Conservation (phyloP, 1,140 invertebrate species). For the Fopius arisanus region DNA sequence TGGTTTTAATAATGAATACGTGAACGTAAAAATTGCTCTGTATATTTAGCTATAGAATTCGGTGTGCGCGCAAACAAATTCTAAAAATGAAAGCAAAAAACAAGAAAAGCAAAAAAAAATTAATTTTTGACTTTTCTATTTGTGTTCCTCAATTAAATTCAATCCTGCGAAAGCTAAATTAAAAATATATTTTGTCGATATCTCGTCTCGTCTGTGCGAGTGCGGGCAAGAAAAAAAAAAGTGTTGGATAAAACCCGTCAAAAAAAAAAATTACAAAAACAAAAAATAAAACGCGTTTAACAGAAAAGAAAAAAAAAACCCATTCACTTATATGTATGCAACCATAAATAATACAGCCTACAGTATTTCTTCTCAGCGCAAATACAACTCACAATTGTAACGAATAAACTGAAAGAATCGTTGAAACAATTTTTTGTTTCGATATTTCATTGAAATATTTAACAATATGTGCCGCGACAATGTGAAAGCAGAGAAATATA, state of each 20-base stretch:
- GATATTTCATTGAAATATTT: too few relatives aligned
- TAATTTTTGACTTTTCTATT: constrained; percentile 14
- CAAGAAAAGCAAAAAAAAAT: neutral
- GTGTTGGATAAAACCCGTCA: neutral
- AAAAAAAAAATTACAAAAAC: neutral
- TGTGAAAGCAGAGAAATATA: constrained; percentile 50
- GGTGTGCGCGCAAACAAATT: constrained; percentile 13
- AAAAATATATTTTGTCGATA: constrained; percentile 28
- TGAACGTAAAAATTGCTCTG: constrained; percentile 61
- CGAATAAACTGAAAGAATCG: constrained; percentile 34
- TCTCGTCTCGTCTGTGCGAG: constrained; percentile 21
- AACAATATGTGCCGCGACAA: constrained; percentile 15
- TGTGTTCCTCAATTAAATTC: neutral
- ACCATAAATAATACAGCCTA: constrained; percentile 40
- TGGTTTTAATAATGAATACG: constrained; percentile 44
- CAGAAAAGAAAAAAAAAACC: neutral
- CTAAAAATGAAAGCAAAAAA: neutral
- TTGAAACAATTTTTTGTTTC: too few relatives aligned
- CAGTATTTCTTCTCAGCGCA: constrained; percentile 43
- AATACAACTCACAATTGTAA: constrained; percentile 40
- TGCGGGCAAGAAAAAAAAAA: constrained; percentile 13
- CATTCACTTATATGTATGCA: constrained; percentile 13
- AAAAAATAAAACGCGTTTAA: neutral
- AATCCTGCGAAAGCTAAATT: constrained; percentile 18
- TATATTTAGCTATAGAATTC: constrained; percentile 36